These are phyloP conservation scores for Siderastrea radians DNA, from an alignment of 92 coral and sea anemone genomes.

Conservation along the genomic window DNA sequence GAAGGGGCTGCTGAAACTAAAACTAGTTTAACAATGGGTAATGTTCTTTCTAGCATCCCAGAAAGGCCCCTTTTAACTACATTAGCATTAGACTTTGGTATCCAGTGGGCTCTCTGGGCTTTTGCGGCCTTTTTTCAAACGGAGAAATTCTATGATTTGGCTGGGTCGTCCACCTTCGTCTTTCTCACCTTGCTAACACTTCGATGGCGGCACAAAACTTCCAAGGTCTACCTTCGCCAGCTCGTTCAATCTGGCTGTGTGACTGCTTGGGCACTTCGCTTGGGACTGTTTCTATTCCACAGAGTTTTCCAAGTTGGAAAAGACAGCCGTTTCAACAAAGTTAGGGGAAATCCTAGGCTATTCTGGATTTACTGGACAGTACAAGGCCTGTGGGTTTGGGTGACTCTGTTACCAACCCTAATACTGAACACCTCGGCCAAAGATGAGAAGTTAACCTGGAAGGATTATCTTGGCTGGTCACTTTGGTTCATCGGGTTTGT, in stretches of 20 bases:
- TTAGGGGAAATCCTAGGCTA: constrained; percentile 80
- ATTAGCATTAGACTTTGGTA: constrained; percentile 85
- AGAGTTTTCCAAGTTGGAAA: constrained; percentile 86
- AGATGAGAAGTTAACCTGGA: constrained; percentile 83
- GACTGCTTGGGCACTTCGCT: constrained; percentile 90
- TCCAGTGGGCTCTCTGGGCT: constrained; percentile 88
- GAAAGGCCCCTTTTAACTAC: constrained; percentile 43
- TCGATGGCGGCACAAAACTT: constrained; percentile 56
- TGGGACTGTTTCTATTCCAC: constrained; percentile 84
- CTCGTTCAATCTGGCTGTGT: constrained; percentile 90
- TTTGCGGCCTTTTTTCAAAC: constrained; percentile 83
- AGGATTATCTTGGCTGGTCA: constrained; percentile 94
- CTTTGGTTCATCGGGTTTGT: constrained; percentile 90
- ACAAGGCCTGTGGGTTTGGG: constrained; percentile 92
- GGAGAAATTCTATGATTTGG: constrained; percentile 87
- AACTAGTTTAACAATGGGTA: neutral
- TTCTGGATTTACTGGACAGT: constrained; percentile 89
- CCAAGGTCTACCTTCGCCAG: constrained; percentile 71
- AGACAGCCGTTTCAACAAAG: constrained; percentile 88
- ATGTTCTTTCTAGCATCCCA: constrained; percentile 11
- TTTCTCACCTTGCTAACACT: constrained; percentile 85
- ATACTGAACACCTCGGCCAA: constrained; percentile 76
- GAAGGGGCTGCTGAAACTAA: neutral
- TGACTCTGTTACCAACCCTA: constrained; percentile 89
- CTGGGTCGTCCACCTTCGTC: constrained; percentile 91